phyloP scores from a whole-genome alignment of 2,113 vertebrate genomes.

The Malurus elegans region DNA sequence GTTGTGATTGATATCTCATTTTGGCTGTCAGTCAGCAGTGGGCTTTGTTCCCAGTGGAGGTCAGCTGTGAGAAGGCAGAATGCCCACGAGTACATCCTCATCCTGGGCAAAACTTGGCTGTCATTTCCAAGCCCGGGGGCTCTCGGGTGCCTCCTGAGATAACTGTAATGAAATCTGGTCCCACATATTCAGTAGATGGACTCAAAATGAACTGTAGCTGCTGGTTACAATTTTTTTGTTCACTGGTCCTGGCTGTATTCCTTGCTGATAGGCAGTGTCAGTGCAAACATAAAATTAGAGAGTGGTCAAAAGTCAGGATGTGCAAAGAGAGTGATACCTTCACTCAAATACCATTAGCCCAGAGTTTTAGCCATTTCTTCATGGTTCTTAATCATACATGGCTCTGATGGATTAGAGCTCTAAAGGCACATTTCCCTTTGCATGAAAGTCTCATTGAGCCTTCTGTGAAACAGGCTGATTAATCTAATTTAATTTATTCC shows the following conservation, averaged over 20 bases:
- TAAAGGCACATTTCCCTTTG: background rate
- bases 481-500: background rate
- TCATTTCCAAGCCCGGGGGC: background rate
- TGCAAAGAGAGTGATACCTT: background rate
- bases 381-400: background rate
- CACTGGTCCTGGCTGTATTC: background rate
- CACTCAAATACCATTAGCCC: background rate
- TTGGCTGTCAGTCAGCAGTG: background rate
- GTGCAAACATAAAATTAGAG: background rate
- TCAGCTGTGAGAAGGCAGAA: background rate
- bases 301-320: background rate
- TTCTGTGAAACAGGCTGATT: background rate
- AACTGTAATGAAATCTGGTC: background rate
- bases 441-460: background rate
- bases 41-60: background rate
- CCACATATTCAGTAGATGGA: background rate
- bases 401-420: background rate
- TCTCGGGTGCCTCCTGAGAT: background rate
- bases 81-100: rapidly evolving
- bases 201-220: background rate
- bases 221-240: background rate
- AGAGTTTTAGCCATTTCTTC: background rate
- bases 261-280: background rate
- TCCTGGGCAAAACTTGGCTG: rapidly evolving
- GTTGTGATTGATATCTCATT: background rate